Percentiles rank a stretch among this genome's conserved stretches.
phyloP scores from a whole-genome alignment of 2,888 invertebrate species.

The Diabrotica balteata region DNA sequence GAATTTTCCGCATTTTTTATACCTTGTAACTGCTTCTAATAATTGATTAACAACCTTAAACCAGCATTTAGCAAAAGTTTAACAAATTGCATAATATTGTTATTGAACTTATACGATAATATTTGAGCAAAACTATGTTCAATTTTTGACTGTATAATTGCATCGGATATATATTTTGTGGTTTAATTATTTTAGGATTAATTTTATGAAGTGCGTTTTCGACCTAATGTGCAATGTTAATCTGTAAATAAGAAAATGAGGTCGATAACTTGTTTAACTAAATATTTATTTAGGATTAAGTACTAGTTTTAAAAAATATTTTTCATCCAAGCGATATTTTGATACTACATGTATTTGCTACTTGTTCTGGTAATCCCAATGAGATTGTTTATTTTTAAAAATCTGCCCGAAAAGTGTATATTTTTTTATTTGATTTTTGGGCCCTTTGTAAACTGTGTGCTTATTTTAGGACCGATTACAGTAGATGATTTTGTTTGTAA shows the following conservation, averaged over 20 bases:
- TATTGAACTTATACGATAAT: too few relatives aligned
- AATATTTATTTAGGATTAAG: neutral
- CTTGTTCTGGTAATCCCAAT: conserved; percentile 29
- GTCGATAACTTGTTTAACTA: conserved; percentile 28
- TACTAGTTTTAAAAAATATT: conserved; percentile 8
- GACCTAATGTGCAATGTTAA: conserved; percentile 34
- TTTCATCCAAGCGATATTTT: conserved; percentile 30
- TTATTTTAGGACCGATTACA: neutral
- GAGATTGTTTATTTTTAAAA: conserved; percentile 26
- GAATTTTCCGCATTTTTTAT: too few relatives aligned
- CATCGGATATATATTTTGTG: too few relatives aligned
- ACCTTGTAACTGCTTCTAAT: too few relatives aligned
- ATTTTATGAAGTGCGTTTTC: conserved; percentile 5
- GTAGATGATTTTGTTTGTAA: too few relatives aligned
- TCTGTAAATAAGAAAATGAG: conserved; percentile 33
- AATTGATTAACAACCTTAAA: too few relatives aligned
- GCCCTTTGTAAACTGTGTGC: neutral
- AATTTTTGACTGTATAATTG: too few relatives aligned
- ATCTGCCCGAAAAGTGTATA: neutral
- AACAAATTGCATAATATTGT: too few relatives aligned
- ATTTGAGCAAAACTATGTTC: too few relatives aligned
- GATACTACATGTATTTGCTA: conserved; percentile 35
- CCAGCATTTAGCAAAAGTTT: too few relatives aligned
- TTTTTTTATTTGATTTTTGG: neutral
- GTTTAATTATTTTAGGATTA: too few relatives aligned